Base-by-base conservation (phyloP, 2,113 vertebrate genomes). In the Leptocoma aspasia region DNA sequence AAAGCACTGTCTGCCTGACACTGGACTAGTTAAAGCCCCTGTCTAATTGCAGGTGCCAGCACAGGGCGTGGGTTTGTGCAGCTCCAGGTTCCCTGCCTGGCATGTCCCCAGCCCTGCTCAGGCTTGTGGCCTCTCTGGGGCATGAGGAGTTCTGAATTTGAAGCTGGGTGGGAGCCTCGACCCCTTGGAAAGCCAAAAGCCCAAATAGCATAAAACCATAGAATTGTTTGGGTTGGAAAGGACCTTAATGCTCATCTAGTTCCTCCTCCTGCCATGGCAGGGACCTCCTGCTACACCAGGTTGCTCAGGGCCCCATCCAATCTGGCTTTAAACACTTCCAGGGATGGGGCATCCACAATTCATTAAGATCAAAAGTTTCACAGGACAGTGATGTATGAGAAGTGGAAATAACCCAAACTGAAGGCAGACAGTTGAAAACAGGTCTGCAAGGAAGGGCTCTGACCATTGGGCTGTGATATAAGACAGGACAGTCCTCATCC, bases 31-130 rank as follows among this genome's bases (percentile, higher is more conserved):
- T 28, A 10, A 76, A 35, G 12, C 9, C 12, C 6, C 7, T 4
- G 5, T 13, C 31, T 31, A 35, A 50, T 0, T 35, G 35, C 35
- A 23, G 68, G 82, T 8, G 54, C 22, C 6, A 68, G 35, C 14
- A 9, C 0, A 2, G 59, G 20, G 7, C 0, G 8, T 5, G 37
- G 0, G 3, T 4, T 21, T 10, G 2, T 1, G 41, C 28, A 59
- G 61, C 37, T 49, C 3, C 3, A 61, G 9, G 2, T 13, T n/a
- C 69, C 52, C 31, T 10, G 60, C 14, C 27, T 6, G 0, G 13
- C 0, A 0, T 2, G 39, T 42, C 57, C 61, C 33, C 80, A 71
- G 47, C 57, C 73, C 73, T 31, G 17, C 76, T 85, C 35, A 28
- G 8, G 33, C n/a, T 79, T 1, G 0, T 35, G 45, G 66, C 63